phyloP scores from a whole-genome alignment of 2,113 vertebrate species.

The Apeltes quadracus region DNA sequence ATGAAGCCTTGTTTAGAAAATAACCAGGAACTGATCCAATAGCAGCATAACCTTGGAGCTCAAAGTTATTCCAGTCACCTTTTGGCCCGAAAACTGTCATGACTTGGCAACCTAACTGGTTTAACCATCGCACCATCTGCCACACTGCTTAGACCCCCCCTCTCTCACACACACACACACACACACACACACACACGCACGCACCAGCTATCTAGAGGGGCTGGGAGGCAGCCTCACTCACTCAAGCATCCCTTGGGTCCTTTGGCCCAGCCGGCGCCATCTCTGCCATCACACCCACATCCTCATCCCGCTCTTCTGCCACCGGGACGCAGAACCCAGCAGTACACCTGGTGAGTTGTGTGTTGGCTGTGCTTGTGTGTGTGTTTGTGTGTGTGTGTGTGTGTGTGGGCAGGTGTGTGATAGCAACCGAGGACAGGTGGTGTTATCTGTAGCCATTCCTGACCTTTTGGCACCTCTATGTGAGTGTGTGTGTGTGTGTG shows the following conservation, averaged over 20 bases:
- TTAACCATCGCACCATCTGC: constrained; percentile 66
- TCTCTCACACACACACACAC: constrained; percentile 12
- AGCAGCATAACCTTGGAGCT: constrained; percentile 47
- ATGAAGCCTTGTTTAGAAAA: constrained; percentile 12
- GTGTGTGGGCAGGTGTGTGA: constrained; percentile 27
- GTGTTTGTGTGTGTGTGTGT: constrained; percentile 28
- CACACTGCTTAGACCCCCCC: constrained; percentile 7
- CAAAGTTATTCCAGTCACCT: constrained; percentile 27
- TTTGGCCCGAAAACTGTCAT: constrained; percentile 58
- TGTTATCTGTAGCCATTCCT: constrained; percentile 54
- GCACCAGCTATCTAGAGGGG: constrained; percentile 35
- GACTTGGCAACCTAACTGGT: constrained; percentile 49
- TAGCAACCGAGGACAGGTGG: constrained; percentile 49
- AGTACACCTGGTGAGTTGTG: constrained; percentile 40
- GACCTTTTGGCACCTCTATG: constrained; percentile 40
- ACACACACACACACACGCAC: constrained; percentile 16
- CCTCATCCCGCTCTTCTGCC: constrained; percentile 54
- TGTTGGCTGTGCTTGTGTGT: constrained; percentile 27
- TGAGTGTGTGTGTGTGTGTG: constrained; percentile 32
- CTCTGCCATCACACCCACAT: constrained; percentile 62
- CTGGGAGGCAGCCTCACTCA: constrained; percentile 60
- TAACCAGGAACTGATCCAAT: neutral
- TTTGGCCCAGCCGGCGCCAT: constrained; percentile 52
- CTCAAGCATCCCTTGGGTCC: constrained; percentile 64
- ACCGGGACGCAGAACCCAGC: constrained; percentile 52